These are phyloP conservation scores for Vultur gryphus DNA, from an alignment of 2,797 vertebrate species.

Conservation along the genomic window DNA sequence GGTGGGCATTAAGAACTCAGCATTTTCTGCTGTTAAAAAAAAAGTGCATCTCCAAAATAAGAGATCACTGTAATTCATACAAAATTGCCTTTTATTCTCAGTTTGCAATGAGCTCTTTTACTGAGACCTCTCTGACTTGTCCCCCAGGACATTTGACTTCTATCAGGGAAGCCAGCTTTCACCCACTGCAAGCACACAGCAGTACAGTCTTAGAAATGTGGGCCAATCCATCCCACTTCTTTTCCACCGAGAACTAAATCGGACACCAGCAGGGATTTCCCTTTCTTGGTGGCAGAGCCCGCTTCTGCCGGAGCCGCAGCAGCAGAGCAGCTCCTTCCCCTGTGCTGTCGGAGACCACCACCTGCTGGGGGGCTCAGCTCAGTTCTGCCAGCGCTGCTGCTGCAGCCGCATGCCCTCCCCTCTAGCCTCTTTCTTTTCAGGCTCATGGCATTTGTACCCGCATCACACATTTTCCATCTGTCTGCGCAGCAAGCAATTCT, in stretches of 20 bases:
- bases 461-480: not conserved
- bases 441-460: not conserved
- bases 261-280: not conserved
- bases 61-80: not conserved
- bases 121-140: not conserved
- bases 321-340: not conserved
- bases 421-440: not conserved
- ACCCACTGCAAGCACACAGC: not conserved
- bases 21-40: not conserved
- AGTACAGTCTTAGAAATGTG: not conserved
- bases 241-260: rapidly evolving
- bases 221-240: not conserved
- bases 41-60: not conserved
- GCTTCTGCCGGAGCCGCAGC: not conserved
- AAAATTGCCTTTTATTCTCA: not conserved
- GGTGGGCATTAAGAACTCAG: not conserved
- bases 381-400: not conserved
- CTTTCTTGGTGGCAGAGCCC: not conserved
- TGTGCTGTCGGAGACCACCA: not conserved
- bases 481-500: not conserved
- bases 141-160: not conserved
- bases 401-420: not conserved
- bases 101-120: not conserved
- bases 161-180: not conserved
- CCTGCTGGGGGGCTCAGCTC: not conserved